A percentile compares a stretch with the other conserved stretches of the same genome.
phyloP scores from a whole-genome alignment of 1,140 invertebrate species.

The Schlechtendalia chinensis region DNA sequence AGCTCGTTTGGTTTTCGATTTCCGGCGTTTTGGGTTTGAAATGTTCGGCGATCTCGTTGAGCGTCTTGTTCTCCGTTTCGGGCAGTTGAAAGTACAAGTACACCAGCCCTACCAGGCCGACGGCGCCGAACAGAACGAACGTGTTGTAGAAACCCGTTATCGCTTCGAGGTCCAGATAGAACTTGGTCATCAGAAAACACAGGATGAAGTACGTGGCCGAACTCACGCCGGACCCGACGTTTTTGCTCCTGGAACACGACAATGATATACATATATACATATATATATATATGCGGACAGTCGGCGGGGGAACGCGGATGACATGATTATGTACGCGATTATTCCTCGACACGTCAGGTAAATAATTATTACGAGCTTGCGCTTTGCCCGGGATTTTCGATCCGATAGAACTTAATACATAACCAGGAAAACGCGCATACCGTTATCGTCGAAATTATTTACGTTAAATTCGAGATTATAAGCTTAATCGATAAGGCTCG shows the following conservation, averaged over 20 bases:
- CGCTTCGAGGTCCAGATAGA: constrained; percentile 20
- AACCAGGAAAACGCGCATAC: too few relatives aligned
- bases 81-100: constrained; percentile 6
- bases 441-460: too few relatives aligned
- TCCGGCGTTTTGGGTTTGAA: background rate
- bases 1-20: background rate
- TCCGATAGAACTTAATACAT: too few relatives aligned
- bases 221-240: background rate
- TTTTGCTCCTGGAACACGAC: constrained; percentile 24
- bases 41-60: constrained; percentile 15
- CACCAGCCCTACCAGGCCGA: background rate
- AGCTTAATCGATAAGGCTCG: too few relatives aligned
- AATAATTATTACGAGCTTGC: too few relatives aligned
- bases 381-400: too few relatives aligned
- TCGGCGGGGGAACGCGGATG: too few relatives aligned
- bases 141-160: constrained; percentile 1
- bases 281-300: too few relatives aligned
- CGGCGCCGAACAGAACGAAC: background rate
- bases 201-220: constrained; percentile 10
- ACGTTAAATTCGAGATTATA: too few relatives aligned
- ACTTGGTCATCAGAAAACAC: constrained; percentile 26
- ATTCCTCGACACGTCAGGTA: too few relatives aligned
- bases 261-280: too few relatives aligned
- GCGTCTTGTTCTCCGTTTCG: constrained; percentile 32
- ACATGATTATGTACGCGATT: too few relatives aligned